A percentile compares a stretch with the other conserved stretches of the same genome.
Conservation (phyloP, 2,797 vertebrate genomes). For the Gallinago solitaria region DNA sequence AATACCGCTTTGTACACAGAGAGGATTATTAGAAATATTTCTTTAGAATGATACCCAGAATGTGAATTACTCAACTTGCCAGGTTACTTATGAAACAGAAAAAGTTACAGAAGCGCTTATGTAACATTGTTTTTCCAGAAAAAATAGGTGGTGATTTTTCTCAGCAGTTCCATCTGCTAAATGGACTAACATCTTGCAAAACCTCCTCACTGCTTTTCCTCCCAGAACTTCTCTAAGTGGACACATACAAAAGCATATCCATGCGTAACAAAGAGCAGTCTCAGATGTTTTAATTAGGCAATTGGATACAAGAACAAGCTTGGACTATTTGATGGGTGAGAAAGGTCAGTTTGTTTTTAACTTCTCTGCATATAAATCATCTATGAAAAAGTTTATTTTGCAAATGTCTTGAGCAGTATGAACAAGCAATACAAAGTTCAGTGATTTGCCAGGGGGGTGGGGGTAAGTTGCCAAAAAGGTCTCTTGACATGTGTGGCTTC, state of each 20-base stretch:
- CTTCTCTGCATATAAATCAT: slow-evolving; percentile 57
- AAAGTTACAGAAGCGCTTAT: slow-evolving; percentile 61
- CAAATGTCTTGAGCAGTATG: slow-evolving; percentile 26
- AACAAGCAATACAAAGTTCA: slow-evolving; percentile 61
- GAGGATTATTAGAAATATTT: slow-evolving; percentile 73
- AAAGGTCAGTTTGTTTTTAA: slow-evolving; percentile 65
- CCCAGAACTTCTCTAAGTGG: not conserved
- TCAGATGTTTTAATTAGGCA: slow-evolving; percentile 27
- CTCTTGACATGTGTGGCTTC: not conserved
- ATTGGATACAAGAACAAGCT: not conserved
- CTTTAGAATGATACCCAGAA: slow-evolving; percentile 71
- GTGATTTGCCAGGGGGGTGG: not conserved
- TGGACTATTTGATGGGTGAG: slow-evolving; percentile 56
- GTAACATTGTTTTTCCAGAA: slow-evolving; percentile 57
- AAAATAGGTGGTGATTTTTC: slow-evolving; percentile 49
- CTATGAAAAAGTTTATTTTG: slow-evolving; percentile 47
- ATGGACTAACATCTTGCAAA: slow-evolving; percentile 51
- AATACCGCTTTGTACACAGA: slow-evolving; percentile 61
- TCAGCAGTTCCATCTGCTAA: slow-evolving; percentile 28
- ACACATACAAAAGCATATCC: not conserved
- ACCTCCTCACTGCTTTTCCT: not conserved
- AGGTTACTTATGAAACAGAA: slow-evolving; percentile 72
- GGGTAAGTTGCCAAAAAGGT: not conserved
- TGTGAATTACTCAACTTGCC: slow-evolving; percentile 65
- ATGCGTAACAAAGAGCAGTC: slow-evolving; percentile 40